Evolutionary conservation across 2,888 invertebrate genomes (phyloP).

Genomic region (Catotricha subobsoleta): DNA sequence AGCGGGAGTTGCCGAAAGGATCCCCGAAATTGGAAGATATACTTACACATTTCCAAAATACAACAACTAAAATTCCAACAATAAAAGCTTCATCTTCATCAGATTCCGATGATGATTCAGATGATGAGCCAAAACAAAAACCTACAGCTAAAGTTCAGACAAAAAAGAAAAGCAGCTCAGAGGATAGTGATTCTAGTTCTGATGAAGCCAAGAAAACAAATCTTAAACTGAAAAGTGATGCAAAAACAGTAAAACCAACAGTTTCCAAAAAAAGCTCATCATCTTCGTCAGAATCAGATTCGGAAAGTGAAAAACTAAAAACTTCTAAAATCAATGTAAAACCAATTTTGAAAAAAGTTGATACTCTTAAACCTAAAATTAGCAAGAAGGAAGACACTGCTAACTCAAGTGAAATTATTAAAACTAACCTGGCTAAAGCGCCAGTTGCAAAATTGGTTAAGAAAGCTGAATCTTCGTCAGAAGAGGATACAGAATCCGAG

Average conservation of each 20-base stretch:
- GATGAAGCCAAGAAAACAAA: constrained; percentile 17
- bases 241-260: too few relatives aligned
- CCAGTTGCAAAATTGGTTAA: constrained; percentile 12
- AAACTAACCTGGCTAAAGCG: neutral
- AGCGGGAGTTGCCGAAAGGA: constrained; percentile 46
- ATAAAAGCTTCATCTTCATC: constrained; percentile 18
- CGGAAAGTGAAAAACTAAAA: too few relatives aligned
- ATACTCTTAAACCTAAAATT: too few relatives aligned
- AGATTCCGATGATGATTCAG: constrained; percentile 23
- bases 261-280: too few relatives aligned
- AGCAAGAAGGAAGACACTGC: too few relatives aligned
- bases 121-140: constrained; percentile 16
- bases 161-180: constrained; percentile 16
- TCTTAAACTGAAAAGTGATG: too few relatives aligned
- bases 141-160: constrained; percentile 9
- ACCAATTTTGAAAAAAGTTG: too few relatives aligned
- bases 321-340: neutral
- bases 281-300: too few relatives aligned
- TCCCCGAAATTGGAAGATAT: constrained; percentile 46
- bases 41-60: constrained; percentile 36
- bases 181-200: constrained; percentile 16
- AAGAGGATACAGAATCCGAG: constrained; percentile 15
- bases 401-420: too few relatives aligned
- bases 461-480: constrained; percentile 9
- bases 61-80: constrained; percentile 29